Conservation (phyloP, 2,113 vertebrate genomes). For the Scartelaos histophorus region DNA sequence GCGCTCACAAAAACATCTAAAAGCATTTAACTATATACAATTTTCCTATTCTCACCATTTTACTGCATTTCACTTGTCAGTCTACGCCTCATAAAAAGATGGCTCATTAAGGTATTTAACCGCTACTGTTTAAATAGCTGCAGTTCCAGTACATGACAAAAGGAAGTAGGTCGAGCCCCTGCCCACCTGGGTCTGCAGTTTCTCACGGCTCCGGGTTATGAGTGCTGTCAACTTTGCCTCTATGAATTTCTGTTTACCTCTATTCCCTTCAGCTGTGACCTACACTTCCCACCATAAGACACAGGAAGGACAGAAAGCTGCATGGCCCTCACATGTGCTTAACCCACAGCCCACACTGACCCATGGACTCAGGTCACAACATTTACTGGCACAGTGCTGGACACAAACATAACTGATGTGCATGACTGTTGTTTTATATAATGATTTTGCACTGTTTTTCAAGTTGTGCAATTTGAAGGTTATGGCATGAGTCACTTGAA, state of each 20-base stretch:
- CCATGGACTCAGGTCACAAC: slow-evolving; percentile 7
- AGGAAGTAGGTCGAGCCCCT: neutral
- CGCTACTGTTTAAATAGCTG: neutral
- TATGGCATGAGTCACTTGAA: no score
- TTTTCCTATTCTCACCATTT: no score
- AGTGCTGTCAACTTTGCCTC: neutral
- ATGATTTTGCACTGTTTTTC: neutral
- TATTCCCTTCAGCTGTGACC: slow-evolving; percentile 12
- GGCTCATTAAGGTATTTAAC: neutral
- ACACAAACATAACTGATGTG: neutral
- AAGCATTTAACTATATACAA: no score
- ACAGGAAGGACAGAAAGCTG: slow-evolving; percentile 48
- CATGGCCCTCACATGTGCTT: slow-evolving; percentile 15
- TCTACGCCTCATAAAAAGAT: neutral
- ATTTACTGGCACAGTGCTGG: slow-evolving; percentile 18
- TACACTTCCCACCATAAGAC: slow-evolving; percentile 47
- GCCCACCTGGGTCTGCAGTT: neutral
- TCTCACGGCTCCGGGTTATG: slow-evolving; percentile 8
- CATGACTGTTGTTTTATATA: neutral
- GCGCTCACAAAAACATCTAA: no score
- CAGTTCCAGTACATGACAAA: neutral
- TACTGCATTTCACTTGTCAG: neutral
- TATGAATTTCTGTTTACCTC: neutral
- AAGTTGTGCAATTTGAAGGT: neutral
- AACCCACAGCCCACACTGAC: slow-evolving; percentile 22